Evolutionary conservation across 30 jellyfish, hydroid and myxozoan species (phyloP), one percentile per base, ranked within the genome.

Genomic region (Hydractinia symbiolongicarpus): DNA sequence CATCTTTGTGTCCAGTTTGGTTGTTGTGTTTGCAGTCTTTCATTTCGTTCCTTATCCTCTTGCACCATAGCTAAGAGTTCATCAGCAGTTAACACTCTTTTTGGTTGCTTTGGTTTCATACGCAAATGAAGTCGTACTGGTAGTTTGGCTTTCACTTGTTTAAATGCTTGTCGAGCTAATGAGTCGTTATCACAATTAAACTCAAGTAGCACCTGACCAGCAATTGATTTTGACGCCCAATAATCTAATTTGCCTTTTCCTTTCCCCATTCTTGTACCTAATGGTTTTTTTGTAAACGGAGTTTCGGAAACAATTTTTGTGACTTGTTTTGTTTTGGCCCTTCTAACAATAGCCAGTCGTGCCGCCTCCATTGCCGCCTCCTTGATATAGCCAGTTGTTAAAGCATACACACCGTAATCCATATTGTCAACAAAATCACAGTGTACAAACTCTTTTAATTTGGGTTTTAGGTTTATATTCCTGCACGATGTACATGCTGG

Each of bases 181-280:
- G 84, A 82, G 17, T 91, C 98, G 61, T 86, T 91, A 15, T 86
- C 98, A 78, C 96, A 86, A 49, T 91, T 87, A 66, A 86, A 91
- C 76, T 87, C 96, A 72, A 91, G 81, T 81, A 91, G 15, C 92
- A 88, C 68, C 68, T 80, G 72, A 6, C 98, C 98, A 54, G 98
- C 93, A 60, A 61, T 85, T 19, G 92, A 96, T 17, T 74, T 73
- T 10, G 96, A 89, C 9, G 93, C 95, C 88, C 92, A 84, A 83
- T 91, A 91, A 55, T 95, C 90, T 10, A 90, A 81, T 66, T 91
- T 91, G 9, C 98, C 98, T 86, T 91, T 91, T 1, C 98, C 98
- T 83, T 91, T 91, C 4, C 98, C 98, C 98, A 91, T 91, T 21
- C 98, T 81, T 19, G 93, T 82, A 20, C 98, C 98, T 76, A 87